A percentile compares a stretch with the other conserved stretches of the same genome.
phyloP scores from a whole-genome alignment of 2,113 vertebrate species.

The Antechinus stuartii region DNA sequence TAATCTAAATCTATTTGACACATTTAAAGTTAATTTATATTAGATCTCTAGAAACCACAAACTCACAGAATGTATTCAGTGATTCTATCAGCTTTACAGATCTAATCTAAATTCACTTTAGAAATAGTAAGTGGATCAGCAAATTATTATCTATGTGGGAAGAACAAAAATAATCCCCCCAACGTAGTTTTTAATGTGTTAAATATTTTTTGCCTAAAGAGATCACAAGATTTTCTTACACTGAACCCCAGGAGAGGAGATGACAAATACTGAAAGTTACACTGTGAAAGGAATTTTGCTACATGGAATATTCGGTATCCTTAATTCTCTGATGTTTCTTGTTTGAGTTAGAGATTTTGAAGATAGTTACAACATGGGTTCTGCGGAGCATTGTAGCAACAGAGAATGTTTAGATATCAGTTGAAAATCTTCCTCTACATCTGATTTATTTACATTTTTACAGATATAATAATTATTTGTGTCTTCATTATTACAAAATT shows the following conservation, averaged over 20 bases:
- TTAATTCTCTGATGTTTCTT: not conserved
- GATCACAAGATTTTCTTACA: not conserved
- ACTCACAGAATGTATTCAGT: not conserved
- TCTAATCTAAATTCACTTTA: slow-evolving; percentile 30
- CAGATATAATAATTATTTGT: not conserved
- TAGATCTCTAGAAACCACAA: not conserved
- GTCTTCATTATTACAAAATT: not conserved
- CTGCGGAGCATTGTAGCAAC: not conserved
- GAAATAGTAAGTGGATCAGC: not conserved
- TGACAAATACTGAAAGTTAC: not conserved
- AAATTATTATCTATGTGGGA: not conserved
- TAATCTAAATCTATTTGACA: slow-evolving; percentile 13
- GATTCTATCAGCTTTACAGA: not conserved
- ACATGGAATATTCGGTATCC: not conserved
- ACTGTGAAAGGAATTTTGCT: not conserved
- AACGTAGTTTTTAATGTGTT: not conserved
- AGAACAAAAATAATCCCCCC: not conserved
- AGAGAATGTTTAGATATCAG: not conserved
- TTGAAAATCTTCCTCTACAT: not conserved
- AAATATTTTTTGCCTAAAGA: not conserved
- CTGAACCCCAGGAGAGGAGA: not conserved
- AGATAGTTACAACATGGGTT: not conserved
- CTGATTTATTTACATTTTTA: not conserved
- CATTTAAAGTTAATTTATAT: not conserved
- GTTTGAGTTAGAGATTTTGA: not conserved